Conservation (phyloP, 1,140 invertebrate genomes). For the Ceratosolen solmsi region DNA sequence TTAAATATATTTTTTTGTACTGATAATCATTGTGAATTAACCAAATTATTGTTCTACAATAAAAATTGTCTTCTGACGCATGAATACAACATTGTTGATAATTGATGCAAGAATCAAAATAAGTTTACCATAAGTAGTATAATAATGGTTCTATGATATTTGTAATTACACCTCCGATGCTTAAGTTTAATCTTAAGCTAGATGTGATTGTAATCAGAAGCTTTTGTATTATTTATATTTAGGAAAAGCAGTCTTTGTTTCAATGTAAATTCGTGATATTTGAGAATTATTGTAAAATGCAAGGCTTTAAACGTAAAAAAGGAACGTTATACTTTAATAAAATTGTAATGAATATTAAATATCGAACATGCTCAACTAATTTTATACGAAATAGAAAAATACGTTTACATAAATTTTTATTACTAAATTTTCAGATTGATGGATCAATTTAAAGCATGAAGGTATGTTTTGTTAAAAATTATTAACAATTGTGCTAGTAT, state of each 20-base stretch:
- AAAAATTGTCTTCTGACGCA: background rate
- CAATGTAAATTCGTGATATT: background rate
- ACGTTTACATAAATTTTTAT: background rate
- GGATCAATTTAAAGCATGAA: background rate
- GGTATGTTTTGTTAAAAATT: too few species aligned
- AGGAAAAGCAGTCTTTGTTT: background rate
- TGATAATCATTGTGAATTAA: too few species aligned
- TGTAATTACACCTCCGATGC: too few species aligned
- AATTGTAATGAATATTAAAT: constrained; percentile 20
- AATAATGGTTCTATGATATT: background rate
- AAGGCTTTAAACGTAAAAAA: background rate
- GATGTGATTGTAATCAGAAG: too few species aligned
- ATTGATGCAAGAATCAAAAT: background rate
- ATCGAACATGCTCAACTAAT: background rate
- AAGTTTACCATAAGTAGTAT: background rate
- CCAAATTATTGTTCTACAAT: background rate
- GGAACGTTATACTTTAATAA: background rate
- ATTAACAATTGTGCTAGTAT: too few species aligned
- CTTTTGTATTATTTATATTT: too few species aligned
- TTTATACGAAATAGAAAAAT: background rate
- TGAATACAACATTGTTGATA: background rate
- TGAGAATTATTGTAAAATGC: background rate
- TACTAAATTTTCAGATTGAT: background rate
- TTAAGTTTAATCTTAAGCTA: too few species aligned
- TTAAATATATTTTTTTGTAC: too few species aligned